Base-by-base conservation (phyloP, 2,113 vertebrate genomes). In the Rhabdomys dilectus region DNA sequence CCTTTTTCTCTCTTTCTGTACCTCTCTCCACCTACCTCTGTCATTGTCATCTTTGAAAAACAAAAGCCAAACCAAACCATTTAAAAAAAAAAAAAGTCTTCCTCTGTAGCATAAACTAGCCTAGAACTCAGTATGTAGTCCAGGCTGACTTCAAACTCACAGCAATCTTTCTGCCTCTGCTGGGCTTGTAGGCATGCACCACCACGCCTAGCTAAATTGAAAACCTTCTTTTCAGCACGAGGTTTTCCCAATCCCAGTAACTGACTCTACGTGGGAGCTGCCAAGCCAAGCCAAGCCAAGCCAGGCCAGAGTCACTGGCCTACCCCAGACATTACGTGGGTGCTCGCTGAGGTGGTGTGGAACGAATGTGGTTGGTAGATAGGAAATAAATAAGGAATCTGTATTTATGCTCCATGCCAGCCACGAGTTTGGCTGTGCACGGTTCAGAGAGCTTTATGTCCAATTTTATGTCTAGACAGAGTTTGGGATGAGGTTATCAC, bases 401-500 rank as follows among this genome's bases (percentile, higher is more conserved):
- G 31, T 53, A 70, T 24, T 93, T 95, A 77, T 1, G 4, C 80
- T 88, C 42, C 58, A 34, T 51, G 42, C 36, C 64, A 88, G 94
- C 91, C 93, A 70, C 86, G 66, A 64, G 93, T 96, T 88, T 73
- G 90, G 77, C 45, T 66, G 92, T 72, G 15, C 80, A 93, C 0
- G n/a, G 89, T 94, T 97, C 94, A 96, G 91, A 87, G 92, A 92
- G 75, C 89, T 93, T 97, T 94, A 94, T 92, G 89, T 97, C 96
- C 90, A 92, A 56, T 97, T 96, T 97, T 94, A 93, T 82, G 91
- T 96, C 95, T 96, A 96, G 91, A 89, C 88, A 97, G 95, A 91
- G 80, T 78, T 97, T 85, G 95, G 77, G 93, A 93, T 81, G 91
- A 95, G 90, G 92, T 91, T 93, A 92, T 96, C 96, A 89, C 91